A percentile compares a stretch with the other conserved stretches of the same genome.
These are phyloP conservation scores for Cydia pomonella DNA, from an alignment of 1,140 invertebrate genomes.

Conservation along the genomic window DNA sequence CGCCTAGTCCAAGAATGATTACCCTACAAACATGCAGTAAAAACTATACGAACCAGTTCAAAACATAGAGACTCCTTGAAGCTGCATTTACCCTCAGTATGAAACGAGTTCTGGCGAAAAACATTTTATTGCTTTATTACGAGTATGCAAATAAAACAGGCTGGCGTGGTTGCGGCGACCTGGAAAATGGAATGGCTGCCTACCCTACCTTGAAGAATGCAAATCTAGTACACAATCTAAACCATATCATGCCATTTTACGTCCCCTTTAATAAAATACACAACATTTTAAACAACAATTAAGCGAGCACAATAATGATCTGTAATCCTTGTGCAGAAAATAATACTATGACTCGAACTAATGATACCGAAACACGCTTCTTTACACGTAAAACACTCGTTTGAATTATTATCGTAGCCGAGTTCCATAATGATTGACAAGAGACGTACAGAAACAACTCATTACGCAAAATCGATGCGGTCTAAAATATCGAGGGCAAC, in stretches of 20 bases:
- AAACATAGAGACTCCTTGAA: constrained; percentile 11
- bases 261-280: constrained; percentile 35
- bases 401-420: constrained; percentile 36
- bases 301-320: constrained; percentile 36
- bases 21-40: not conserved
- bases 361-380: constrained; percentile 41
- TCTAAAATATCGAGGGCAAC: constrained; percentile 59
- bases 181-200: constrained; percentile 58
- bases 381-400: constrained; percentile 37
- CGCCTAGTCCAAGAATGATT: not conserved
- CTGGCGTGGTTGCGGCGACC: constrained; percentile 58
- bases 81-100: not conserved
- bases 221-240: constrained; percentile 60
- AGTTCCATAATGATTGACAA: constrained; percentile 45
- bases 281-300: constrained; percentile 32
- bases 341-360: constrained; percentile 34
- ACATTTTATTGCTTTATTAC: constrained; percentile 58
- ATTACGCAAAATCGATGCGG: constrained; percentile 62
- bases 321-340: constrained; percentile 39
- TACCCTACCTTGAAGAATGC: constrained; percentile 45
- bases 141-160: constrained; percentile 58
- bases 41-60: not conserved
- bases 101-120: constrained; percentile 39
- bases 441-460: constrained; percentile 48
- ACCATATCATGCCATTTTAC: constrained; percentile 48